These are phyloP conservation scores for Platynereis dumerilii DNA, from an alignment of 2,888 invertebrate genomes.

Conservation along the genomic window DNA sequence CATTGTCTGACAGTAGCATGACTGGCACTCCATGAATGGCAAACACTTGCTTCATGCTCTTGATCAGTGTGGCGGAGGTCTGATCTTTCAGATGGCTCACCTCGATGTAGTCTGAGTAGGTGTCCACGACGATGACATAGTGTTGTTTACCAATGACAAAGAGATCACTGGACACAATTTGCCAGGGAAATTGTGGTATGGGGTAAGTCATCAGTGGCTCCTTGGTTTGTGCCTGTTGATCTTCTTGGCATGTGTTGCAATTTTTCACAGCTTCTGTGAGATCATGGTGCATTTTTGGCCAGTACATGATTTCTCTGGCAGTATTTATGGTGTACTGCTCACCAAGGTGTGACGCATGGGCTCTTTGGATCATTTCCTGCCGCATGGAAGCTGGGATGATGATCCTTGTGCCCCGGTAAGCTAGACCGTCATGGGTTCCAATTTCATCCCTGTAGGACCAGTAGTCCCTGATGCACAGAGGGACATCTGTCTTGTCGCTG, in stretches of 20 bases:
- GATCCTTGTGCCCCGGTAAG: too few species aligned
- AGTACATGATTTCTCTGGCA: not conserved
- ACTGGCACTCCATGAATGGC: not conserved
- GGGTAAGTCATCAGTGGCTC: not conserved
- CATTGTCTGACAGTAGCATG: not conserved
- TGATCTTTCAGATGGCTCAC: not conserved
- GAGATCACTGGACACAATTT: not conserved
- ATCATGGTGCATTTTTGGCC: not conserved
- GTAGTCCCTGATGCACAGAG: too few species aligned
- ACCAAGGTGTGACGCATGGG: too few species aligned
- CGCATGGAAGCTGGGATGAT: too few species aligned
- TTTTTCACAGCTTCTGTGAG: not conserved
- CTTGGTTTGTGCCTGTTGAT: not conserved
- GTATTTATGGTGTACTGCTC: not conserved
- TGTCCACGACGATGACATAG: not conserved
- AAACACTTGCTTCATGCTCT: not conserved
- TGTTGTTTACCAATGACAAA: not conserved
- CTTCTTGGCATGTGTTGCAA: constrained; percentile 2
- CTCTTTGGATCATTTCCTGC: too few species aligned
- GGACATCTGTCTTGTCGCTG: too few species aligned
- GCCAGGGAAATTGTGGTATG: not conserved
- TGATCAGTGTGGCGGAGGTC: not conserved
- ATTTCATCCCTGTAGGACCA: too few species aligned
- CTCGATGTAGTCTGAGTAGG: not conserved
- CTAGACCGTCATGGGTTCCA: too few species aligned